phyloP scores from a whole-genome alignment of 2,797 vertebrate species.

The Notolepis coatsorum region DNA sequence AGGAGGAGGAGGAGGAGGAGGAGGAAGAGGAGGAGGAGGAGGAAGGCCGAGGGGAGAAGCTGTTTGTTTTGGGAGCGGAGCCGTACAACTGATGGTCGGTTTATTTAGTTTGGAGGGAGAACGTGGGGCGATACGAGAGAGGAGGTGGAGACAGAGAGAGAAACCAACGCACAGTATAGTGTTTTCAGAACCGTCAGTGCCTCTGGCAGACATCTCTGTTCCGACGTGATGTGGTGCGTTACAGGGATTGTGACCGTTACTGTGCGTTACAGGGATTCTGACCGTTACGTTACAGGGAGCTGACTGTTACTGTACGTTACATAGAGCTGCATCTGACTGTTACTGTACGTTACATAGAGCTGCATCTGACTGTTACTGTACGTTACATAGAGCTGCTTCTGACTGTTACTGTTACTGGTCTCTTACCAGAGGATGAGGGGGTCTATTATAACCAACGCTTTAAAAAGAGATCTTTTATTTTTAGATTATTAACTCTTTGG shows the following conservation, averaged over 20 bases:
- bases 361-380: too few relatives aligned
- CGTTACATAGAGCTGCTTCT: too few relatives aligned
- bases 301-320: too few relatives aligned
- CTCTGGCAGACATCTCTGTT: slow-evolving; percentile 55
- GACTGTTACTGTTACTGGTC: too few relatives aligned
- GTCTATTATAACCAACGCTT: too few relatives aligned
- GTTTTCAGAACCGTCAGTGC: slow-evolving; percentile 53
- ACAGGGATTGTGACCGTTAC: too few relatives aligned
- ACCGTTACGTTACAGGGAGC: too few relatives aligned
- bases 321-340: too few relatives aligned
- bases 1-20: slow-evolving; percentile 23
- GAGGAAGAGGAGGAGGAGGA: slow-evolving; percentile 3
- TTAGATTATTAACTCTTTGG: too few relatives aligned
- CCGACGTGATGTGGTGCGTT: slow-evolving; percentile 12
- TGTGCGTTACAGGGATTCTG: too few relatives aligned
- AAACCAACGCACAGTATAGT: slow-evolving; percentile 40
- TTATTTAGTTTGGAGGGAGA: slow-evolving; percentile 67
- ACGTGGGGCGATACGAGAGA: slow-evolving; percentile 36
- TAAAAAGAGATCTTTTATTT: too few relatives aligned
- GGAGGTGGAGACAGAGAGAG: slow-evolving; percentile 25
- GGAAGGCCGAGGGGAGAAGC: slow-evolving; percentile 37
- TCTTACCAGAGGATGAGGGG: slow-evolving; percentile 72
- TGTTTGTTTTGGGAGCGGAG: slow-evolving; percentile 56
- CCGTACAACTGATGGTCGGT: slow-evolving; percentile 50
- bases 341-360: too few relatives aligned